Percentiles rank a stretch among this genome's conserved stretches.
phyloP scores from a whole-genome alignment of 2,797 vertebrate genomes.

The Phaenicophaeus curvirostris region DNA sequence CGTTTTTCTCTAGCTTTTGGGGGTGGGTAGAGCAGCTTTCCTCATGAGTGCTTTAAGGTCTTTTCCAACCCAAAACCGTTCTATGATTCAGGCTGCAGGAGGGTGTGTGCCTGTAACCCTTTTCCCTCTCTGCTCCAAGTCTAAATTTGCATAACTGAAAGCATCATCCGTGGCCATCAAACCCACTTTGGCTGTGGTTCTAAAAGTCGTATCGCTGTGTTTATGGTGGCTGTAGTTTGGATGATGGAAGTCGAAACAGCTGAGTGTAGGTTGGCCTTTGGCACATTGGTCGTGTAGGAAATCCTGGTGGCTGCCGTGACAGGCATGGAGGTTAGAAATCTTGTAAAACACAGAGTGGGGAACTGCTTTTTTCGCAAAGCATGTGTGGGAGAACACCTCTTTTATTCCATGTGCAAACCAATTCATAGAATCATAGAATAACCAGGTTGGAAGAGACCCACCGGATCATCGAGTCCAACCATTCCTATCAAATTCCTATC shows the following conservation, averaged over 20 bases:
- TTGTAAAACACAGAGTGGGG: not conserved
- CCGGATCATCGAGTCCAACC: too few species aligned
- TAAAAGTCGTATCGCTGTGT: accelerated
- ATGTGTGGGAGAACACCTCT: accelerated
- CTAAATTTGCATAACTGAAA: not conserved
- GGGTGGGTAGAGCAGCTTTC: not conserved
- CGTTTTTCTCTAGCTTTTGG: not conserved
- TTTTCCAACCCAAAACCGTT: too few species aligned
- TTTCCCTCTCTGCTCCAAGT: not conserved
- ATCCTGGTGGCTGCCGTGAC: not conserved
- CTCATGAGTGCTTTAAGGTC: not conserved
- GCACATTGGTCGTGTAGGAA: not conserved
- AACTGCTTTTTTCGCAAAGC: not conserved
- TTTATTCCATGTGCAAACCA: not conserved
- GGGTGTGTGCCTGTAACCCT: not conserved
- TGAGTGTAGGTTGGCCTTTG: not conserved
- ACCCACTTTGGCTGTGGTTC: not conserved
- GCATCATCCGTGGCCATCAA: accelerated
- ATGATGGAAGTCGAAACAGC: not conserved
- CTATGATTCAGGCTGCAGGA: not conserved
- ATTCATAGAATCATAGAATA: too few species aligned
- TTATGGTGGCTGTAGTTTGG: not conserved
- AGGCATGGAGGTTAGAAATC: not conserved
- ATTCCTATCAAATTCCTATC: too few species aligned
- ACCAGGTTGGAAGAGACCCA: too few species aligned